Evolutionary conservation across 1,140 invertebrate genomes (phyloP), one percentile per base, ranked within the genome.

Genomic region (Akabosia matsudoensis): DNA sequence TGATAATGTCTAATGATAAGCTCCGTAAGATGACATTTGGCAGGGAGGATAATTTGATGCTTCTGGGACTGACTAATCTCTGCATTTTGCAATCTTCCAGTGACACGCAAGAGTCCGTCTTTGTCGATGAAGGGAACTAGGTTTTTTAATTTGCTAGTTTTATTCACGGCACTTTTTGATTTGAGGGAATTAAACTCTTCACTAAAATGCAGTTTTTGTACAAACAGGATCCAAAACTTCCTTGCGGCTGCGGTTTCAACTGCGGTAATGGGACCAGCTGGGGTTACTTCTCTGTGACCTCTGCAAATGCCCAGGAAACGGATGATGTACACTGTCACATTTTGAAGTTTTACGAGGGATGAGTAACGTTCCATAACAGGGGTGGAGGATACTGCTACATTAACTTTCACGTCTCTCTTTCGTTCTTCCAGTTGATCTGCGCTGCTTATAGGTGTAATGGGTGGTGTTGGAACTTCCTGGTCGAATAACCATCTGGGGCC

Each of bases 11-110:
- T 45, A 2, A 86, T 82, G 3, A 86, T 79, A 33, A 85, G 71
- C 7, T 75, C 76, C 13, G 82, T 82, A 28, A 85, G 70, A 10
- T 76, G 72, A 80, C 84, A 79, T n/a, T 82, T 81, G 16, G 77
- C 51, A 28, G 84, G 83, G 52, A 85, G 73, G 26, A 87, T 61
- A 22, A 85, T 83, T 0, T 85, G 86, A 81, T 85, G 84, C 77
- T 84, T 85, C 76, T 52, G 33, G 80, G 78, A 2, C 80, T 76
- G 51, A 82, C 70, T 16, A 76, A 74, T 0, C 78, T 79, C 1
- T 82, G 74, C 4, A n/a, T 75, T 54, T n/a, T 56, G 33, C 10
- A 78, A 31, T 37, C 76, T 22, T 52, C 76, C 76, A 1, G 73
- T 73, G 1, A 78, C 76, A 4, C 76, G 33, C 1, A 78, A 26